Conservation (phyloP, 2,797 vertebrate genomes). For the Poecile montanus region DNA sequence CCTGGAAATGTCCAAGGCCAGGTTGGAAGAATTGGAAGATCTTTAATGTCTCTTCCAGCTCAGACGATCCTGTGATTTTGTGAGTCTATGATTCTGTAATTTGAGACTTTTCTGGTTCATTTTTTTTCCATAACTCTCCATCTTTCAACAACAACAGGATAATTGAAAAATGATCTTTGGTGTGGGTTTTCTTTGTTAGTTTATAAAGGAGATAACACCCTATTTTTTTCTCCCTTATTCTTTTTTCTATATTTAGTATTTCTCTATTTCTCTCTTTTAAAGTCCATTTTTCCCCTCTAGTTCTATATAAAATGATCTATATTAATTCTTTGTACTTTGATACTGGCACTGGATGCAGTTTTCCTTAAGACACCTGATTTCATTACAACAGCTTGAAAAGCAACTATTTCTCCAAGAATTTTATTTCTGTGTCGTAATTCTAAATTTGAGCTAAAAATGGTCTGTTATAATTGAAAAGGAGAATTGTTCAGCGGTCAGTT, state of each 20-base stretch:
- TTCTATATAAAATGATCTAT: not conserved
- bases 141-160: not conserved
- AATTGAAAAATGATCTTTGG: not conserved
- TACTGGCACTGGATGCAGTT: not conserved
- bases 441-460: not conserved
- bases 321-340: not conserved
- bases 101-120: not conserved
- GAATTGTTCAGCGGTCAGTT: not conserved
- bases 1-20: not conserved
- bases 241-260: not conserved
- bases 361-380: not conserved
- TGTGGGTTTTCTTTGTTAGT: not conserved
- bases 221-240: not conserved
- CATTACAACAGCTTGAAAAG: not conserved
- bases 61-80: not conserved
- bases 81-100: not conserved
- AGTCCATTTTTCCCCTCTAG: rapidly evolving
- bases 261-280: not conserved
- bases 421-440: not conserved
- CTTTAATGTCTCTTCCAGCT: not conserved
- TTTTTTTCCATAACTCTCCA: not conserved
- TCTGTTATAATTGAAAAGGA: not conserved
- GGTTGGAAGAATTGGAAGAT: not conserved
- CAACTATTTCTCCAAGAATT: not conserved
- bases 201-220: not conserved